Base-by-base conservation (phyloP, 2,113 vertebrate genomes). In the Puma concolor region DNA sequence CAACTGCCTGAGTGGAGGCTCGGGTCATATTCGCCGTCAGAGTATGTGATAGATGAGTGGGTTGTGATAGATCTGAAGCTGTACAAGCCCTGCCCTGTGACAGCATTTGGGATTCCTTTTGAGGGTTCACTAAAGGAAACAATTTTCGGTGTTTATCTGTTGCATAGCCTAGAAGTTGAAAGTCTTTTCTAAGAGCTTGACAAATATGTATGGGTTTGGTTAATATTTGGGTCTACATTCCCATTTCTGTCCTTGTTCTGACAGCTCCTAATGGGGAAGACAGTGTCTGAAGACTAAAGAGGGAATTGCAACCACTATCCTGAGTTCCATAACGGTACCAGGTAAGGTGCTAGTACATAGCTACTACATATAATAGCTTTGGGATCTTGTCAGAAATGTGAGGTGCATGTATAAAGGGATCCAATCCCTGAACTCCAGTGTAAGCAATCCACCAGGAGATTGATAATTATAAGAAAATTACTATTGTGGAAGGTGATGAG, bases 61-160 rank as follows among this genome's bases (percentile, higher is more conserved):
- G 96, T 97, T 96, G 29, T 94, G 91, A 97, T 63, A 85, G 71
- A 15, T 87, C 82, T 98, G 98, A 97, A 95, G 66, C 71, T 64
- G 60, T 29, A 38, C 29, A 38, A 93, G 74, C 12, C 27, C 31
- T 71, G 60, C 23, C 76, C 64, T 2, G 0, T 1, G 0, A 93
- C 77, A 11, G 64, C 33, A 94, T 94, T 88, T 92, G 84, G 93
- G 17, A 69, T 90, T 90, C 92, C 63, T 87, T 97, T 96, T 66
- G 95, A 79, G 89, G 8, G 76, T 2, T 72, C 50, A 54, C 38
- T 72, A 71, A 72, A 48, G n/a, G 44, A 97, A 98, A 97, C 0
- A 95, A 15, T 29, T 91, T 67, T 89, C 23, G 64, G 1, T 57
- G n/a, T 76, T 66, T 77, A 29, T 94, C 57, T 88, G 19, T 83